Percentiles rank a stretch among this genome's conserved stretches.
These are phyloP conservation scores for Troilus luridus DNA, from an alignment of 2,888 invertebrate species.

Conservation along the genomic window DNA sequence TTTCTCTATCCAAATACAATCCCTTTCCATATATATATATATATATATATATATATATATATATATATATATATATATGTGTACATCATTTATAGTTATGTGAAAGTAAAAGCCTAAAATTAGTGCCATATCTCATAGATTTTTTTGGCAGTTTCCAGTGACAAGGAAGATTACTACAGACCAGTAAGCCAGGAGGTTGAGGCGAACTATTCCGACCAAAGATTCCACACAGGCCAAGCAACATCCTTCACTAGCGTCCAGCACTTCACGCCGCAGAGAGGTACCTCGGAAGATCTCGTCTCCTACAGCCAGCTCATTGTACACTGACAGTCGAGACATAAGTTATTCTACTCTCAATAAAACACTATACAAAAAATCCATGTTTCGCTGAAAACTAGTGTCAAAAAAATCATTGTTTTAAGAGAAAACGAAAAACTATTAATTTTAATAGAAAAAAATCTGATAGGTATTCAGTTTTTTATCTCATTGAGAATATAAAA, in stretches of 20 bases:
- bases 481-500: too few relatives aligned
- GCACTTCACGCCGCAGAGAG: conserved; percentile 31
- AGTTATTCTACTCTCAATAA: not conserved
- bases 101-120: too few relatives aligned
- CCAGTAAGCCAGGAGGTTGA: not conserved
- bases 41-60: too few relatives aligned
- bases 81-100: too few relatives aligned
- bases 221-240: not conserved
- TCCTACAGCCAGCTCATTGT: conserved; percentile 41
- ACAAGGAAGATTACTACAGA: not conserved
- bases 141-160: not conserved
- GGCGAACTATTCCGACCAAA: not conserved
- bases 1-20: too few relatives aligned
- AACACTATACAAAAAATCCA: not conserved
- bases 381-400: not conserved
- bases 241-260: conserved; percentile 54
- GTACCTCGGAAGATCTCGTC: conserved; percentile 22
- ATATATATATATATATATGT: too few relatives aligned
- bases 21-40: too few relatives aligned
- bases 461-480: too few relatives aligned
- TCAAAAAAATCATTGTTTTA: not conserved
- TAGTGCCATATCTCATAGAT: not conserved
- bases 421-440: too few relatives aligned
- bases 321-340: not conserved
- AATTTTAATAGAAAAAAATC: too few relatives aligned